A percentile compares a stretch with the other conserved stretches of the same genome.
These are phyloP conservation scores for Myotis vivesi DNA, from an alignment of 2,797 vertebrate species.

Conservation along the genomic window DNA sequence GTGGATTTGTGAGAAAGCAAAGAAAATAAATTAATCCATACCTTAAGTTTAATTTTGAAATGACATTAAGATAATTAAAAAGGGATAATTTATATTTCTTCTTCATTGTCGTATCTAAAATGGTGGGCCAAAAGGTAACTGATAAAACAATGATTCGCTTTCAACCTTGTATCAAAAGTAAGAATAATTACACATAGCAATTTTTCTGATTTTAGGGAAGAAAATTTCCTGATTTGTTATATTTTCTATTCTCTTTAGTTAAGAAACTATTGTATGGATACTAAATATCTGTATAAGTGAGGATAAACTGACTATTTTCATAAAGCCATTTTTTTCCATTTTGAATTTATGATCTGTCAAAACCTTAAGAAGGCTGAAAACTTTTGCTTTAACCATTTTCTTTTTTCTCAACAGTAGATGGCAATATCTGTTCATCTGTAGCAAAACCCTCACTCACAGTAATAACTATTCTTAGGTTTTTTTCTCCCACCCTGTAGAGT, in stretches of 20 bases:
- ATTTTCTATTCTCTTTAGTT: conserved; percentile 30
- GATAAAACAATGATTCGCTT: conserved; percentile 32
- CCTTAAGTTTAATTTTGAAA: conserved; percentile 49
- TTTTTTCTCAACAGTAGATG: conserved; percentile 82
- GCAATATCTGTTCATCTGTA: conserved; percentile 81
- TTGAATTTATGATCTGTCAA: conserved; percentile 16
- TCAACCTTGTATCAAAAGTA: conserved; percentile 49
- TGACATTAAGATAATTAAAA: conserved; percentile 22
- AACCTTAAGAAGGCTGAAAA: not conserved
- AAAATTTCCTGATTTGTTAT: conserved; percentile 32
- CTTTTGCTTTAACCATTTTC: not conserved
- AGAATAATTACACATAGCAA: not conserved
- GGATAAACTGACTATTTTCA: conserved; percentile 19
- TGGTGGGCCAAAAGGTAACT: not conserved
- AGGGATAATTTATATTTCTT: not conserved
- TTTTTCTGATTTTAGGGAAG: conserved; percentile 36
- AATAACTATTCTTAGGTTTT: not conserved
- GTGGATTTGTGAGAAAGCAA: conserved; percentile 33
- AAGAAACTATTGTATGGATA: conserved; percentile 41
- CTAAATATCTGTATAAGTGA: not conserved
- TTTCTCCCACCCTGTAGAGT: not conserved
- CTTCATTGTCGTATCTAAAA: not conserved
- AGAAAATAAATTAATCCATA: not conserved
- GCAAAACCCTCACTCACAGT: not conserved
- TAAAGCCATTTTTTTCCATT: not conserved